Base-by-base conservation (phyloP, 1,140 invertebrate genomes). In the Hesperophylax magnus region DNA sequence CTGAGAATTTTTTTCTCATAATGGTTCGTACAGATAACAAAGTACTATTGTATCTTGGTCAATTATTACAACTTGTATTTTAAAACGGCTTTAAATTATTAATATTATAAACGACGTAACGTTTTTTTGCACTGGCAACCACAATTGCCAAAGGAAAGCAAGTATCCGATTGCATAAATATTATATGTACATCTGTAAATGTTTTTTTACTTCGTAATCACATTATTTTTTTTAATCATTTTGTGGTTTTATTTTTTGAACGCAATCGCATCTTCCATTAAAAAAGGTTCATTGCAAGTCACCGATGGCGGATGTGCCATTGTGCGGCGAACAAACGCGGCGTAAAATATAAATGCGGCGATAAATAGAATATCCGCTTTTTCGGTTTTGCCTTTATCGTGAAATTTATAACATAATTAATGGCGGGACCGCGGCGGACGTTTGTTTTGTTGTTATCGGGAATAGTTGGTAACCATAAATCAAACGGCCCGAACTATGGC, bases 391-490 rank as follows among this genome's bases (percentile, higher is more conserved):
- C 52, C 20, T 72, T 72, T 76, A 76, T 76, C 72, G 72, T 60
- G 34, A 60, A 76, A 76, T 76, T 58, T 76, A 76, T 76, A 76
- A 58, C 56, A 61, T 76, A 76, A 76, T 76, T 76, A 76, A 76
- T 76, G 72, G 72, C 60, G 20, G 56, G 56, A 18, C 53, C 27
- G 39, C 27, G 18, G 72, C 56, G 72, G 72, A 76, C 72, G 72
- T 60, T 76, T 76, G 72, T 76, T 76, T 60, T 58, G 72, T 76
- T 56, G 54, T 60, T 76, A 76, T 76, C 72, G 34, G 56, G 27
- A 60, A 54, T 56, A 75, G 69, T 56, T 4, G 53, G 54, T 11
- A 60, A 60, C 56, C 72, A 76, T 76, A 76, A 76, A 76, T 76
- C 72, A 76, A 39, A 76, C 39, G 11, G 72, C 11, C 60, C 54